phyloP scores from a whole-genome alignment of 2,797 vertebrate genomes.

The Heliangelus exortis region DNA sequence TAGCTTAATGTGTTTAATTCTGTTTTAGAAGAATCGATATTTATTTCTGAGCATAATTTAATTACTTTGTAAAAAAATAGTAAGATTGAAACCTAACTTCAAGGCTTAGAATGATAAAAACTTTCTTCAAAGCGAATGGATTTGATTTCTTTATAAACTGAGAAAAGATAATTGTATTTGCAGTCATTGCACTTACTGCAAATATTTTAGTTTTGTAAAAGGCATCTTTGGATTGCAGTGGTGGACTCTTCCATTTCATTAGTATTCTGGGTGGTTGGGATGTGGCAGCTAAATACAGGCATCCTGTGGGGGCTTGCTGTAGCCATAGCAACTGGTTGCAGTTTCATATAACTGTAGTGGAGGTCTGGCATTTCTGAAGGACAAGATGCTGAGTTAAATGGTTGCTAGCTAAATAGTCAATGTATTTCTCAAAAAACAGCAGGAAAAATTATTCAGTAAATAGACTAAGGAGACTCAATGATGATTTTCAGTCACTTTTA shows the following conservation, averaged over 20 bases:
- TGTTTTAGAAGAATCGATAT: background rate
- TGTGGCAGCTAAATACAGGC: slow-evolving; percentile 43
- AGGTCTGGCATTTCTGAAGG: slow-evolving; percentile 13
- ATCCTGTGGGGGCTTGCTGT: slow-evolving; percentile 57
- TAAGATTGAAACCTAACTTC: background rate
- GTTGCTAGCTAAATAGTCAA: slow-evolving; percentile 52
- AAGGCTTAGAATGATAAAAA: background rate
- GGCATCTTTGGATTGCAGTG: background rate
- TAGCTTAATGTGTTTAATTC: background rate
- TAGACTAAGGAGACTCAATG: background rate
- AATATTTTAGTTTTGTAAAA: slow-evolving; percentile 11
- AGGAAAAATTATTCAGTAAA: background rate
- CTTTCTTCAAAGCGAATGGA: background rate
- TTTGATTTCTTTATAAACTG: background rate
- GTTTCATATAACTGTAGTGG: slow-evolving; percentile 40
- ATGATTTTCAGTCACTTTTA: background rate
- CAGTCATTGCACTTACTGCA: background rate
- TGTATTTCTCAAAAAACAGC: background rate
- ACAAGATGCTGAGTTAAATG: slow-evolving; percentile 31
- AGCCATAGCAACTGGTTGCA: slow-evolving; percentile 70
- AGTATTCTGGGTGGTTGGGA: slow-evolving; percentile 60
- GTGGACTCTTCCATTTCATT: slow-evolving; percentile 53
- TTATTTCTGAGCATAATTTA: background rate
- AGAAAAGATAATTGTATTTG: slow-evolving; percentile 9
- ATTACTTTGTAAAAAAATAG: background rate